These are phyloP conservation scores for Lota lota DNA, from an alignment of 2,113 vertebrate species.

Conservation along the genomic window DNA sequence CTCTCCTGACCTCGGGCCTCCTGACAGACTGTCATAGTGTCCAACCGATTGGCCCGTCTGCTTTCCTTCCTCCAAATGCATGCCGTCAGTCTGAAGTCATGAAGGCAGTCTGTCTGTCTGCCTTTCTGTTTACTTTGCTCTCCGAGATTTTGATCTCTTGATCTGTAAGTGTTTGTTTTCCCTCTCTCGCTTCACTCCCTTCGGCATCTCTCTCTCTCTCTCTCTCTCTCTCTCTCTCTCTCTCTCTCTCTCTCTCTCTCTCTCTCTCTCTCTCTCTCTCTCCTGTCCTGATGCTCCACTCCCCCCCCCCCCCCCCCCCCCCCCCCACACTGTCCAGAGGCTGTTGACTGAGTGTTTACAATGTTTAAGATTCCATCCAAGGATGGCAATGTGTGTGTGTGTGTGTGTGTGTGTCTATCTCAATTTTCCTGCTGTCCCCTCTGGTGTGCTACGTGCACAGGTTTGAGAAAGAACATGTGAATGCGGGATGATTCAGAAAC, in stretches of 20 bases:
- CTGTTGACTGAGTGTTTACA: slow-evolving; percentile 19
- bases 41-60: no score
- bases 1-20: no score
- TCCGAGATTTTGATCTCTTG: neutral
- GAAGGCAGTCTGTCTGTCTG: neutral
- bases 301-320: no score
- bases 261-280: neutral
- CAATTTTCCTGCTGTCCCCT: slow-evolving; percentile 14
- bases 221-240: no score
- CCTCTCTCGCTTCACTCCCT: neutral
- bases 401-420: neutral
- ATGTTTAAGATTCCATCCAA: slow-evolving; percentile 11
- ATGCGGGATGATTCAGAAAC: slow-evolving; percentile 30
- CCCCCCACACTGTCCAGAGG: slow-evolving; percentile 3
- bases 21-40: no score
- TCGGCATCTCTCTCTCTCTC: no score
- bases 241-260: no score
- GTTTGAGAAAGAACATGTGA: slow-evolving; percentile 43
- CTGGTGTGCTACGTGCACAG: slow-evolving; percentile 11
- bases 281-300: no score
- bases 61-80: no score
- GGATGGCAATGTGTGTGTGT: neutral
- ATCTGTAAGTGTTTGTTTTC: neutral
- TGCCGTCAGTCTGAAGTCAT: neutral
- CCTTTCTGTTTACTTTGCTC: neutral